phyloP scores from a whole-genome alignment of 2,113 vertebrate genomes.

The Limanda limanda region DNA sequence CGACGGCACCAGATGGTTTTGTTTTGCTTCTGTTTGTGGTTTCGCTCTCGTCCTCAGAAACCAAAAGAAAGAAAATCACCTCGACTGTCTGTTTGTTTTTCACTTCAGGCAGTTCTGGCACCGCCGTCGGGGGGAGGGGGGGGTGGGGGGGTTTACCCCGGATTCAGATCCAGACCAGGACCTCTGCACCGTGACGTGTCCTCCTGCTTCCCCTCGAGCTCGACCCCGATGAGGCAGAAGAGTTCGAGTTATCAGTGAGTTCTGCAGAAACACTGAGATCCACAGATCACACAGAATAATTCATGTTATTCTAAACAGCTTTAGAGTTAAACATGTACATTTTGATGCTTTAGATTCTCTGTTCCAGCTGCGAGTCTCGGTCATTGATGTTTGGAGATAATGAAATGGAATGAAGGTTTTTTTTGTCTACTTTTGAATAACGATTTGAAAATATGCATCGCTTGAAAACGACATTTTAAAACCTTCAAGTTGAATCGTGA shows the following conservation, averaged over 20 bases:
- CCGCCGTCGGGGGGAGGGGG: not conserved
- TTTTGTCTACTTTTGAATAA: no score
- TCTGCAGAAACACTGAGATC: no score
- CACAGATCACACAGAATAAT: not conserved
- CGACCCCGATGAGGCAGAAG: not conserved
- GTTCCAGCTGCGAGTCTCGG: no score
- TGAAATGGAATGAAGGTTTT: no score
- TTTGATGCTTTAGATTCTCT: not conserved
- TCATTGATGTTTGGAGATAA: no score
- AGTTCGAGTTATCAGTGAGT: not conserved
- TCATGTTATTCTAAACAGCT: not conserved
- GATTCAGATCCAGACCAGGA: not conserved
- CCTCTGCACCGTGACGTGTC: not conserved
- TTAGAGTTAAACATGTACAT: not conserved
- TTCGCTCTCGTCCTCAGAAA: constrained; percentile 4
- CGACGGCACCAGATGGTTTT: constrained; percentile 67
- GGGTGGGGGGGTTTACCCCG: not conserved
- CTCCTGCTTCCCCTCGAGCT: not conserved
- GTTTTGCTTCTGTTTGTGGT: constrained; percentile 33
- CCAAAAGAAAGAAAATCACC: not conserved
- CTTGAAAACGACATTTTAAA: not conserved
- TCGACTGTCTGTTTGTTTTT: constrained; percentile 23
- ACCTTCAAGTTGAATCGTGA: no score
- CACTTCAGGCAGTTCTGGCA: not conserved
- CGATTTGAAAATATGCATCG: not conserved